Evolutionary conservation across 2,797 vertebrate species (phyloP), one percentile per base, ranked within the genome.

Genomic region (Acanthopagrus latus): DNA sequence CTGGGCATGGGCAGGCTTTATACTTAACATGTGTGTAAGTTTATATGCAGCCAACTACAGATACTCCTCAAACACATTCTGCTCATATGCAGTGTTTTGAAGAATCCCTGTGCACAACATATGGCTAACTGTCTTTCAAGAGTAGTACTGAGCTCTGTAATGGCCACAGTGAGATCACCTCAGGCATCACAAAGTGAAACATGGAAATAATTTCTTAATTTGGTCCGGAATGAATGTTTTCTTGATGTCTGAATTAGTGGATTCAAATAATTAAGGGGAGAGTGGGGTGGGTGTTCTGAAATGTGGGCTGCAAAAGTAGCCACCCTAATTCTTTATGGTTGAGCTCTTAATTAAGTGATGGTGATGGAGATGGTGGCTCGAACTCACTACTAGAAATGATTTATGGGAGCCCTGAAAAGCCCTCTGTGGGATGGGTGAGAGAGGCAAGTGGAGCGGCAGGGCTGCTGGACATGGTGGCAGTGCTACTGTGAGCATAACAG

Each of bases 271-370:
- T 20, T 5, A 68, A 7, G 8, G 3, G 7, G 13, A 20, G 12
- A 13, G 21, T 14, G 13, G 17, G 7, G 54, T 46, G 48, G 48
- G 52, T 59, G 41, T 71, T 73, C 54, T 64, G 70, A 80, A 86
- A 87, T 82, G 54, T 69, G 27, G 51, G 33, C 66, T 58, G 62
- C 13, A 8, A 70, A 76, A 25, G 16, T 27, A 76, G 52, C 58
- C 60, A 56, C 18, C 10, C 27, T 41, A 60, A 57, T 64, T 86
- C 69, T 87, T 86, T 78, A 82, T 81, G 71, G 81, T 76, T 78
- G 71, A 90, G 84, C 71, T 90, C 82, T 90, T 93, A 92, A 93
- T 93, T 86, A 88, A 87, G 86, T 70, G 75, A 62, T 54, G 55
- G 48, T 58, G 70, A 81, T 56, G 41, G 46, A 18, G 74, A 57